A percentile compares a stretch with the other conserved stretches of the same genome.
These are phyloP conservation scores for Dallia pectoralis DNA, from an alignment of 2,797 vertebrate species.

Conservation along the genomic window DNA sequence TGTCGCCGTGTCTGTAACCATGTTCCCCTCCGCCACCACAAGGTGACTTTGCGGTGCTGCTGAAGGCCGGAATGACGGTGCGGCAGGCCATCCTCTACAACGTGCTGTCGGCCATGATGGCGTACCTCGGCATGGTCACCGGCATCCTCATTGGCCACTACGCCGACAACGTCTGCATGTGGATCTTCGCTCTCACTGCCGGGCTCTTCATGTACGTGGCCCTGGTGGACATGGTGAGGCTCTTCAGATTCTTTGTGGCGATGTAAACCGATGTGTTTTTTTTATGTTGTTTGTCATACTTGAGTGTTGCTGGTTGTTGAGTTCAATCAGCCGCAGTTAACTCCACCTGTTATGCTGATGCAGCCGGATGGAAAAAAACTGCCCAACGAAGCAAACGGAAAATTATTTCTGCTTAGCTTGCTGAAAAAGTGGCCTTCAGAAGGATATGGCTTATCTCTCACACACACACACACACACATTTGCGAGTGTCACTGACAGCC, in stretches of 20 bases:
- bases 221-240: constrained; percentile 95
- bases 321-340: background rate
- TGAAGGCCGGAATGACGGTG: constrained; percentile 97
- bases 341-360: constrained; percentile 6
- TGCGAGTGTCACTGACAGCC: constrained; percentile 24
- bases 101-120: constrained; percentile 88
- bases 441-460: constrained; percentile 35
- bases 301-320: background rate
- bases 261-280: too few relatives aligned
- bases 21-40: background rate
- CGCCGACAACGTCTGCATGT: constrained; percentile 90
- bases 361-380: constrained; percentile 14
- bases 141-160: constrained; percentile 96
- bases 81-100: constrained; percentile 95
- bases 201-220: constrained; percentile 97
- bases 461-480: background rate
- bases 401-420: background rate
- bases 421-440: constrained; percentile 24
- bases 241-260: background rate
- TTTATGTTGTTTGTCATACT: too few relatives aligned
- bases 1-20: background rate
- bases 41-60: constrained; percentile 96
- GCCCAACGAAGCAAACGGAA: background rate
- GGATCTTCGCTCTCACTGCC: constrained; percentile 96
- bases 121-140: constrained; percentile 89